A percentile compares a stretch with the other conserved stretches of the same genome.
Conservation (phyloP, 2,888 invertebrate species). For the Philonicus albiceps region DNA sequence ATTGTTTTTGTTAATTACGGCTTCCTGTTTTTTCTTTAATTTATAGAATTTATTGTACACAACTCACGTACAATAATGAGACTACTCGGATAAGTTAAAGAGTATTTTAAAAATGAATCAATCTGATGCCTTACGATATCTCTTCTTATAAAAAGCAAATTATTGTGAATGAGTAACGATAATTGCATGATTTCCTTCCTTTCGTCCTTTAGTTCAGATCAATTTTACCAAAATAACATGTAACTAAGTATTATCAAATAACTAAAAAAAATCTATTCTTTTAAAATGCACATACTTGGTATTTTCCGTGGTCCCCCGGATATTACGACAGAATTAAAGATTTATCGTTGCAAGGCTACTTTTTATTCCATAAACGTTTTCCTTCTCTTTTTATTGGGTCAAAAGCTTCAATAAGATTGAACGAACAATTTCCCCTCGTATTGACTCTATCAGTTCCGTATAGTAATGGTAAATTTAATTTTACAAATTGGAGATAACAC, state of each 20-base stretch:
- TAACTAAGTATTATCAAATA: neutral
- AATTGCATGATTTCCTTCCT: no score
- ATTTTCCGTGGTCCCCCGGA: neutral
- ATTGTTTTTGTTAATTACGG: no score
- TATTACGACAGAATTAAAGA: neutral
- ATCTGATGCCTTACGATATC: no score
- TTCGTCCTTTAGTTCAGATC: no score
- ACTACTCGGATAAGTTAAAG: no score
- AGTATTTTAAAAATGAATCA: no score
- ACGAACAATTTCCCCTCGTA: neutral
- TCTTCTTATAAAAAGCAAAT: no score
- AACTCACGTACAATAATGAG: no score
- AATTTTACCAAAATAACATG: no score
- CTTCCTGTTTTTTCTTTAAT: no score
- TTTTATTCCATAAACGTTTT: neutral
- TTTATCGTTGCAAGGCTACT: neutral
- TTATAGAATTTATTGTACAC: no score
- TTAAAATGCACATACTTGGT: neutral
- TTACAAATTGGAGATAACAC: neutral
- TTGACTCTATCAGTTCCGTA: neutral
- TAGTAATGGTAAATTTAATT: neutral
- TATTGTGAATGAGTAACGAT: no score
- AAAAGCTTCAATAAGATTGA: neutral
- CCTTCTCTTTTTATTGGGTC: neutral
- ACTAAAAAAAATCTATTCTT: neutral